These are phyloP conservation scores for Camponotus pennsylvanicus DNA, from an alignment of 1,140 invertebrate genomes.

Conservation along the genomic window DNA sequence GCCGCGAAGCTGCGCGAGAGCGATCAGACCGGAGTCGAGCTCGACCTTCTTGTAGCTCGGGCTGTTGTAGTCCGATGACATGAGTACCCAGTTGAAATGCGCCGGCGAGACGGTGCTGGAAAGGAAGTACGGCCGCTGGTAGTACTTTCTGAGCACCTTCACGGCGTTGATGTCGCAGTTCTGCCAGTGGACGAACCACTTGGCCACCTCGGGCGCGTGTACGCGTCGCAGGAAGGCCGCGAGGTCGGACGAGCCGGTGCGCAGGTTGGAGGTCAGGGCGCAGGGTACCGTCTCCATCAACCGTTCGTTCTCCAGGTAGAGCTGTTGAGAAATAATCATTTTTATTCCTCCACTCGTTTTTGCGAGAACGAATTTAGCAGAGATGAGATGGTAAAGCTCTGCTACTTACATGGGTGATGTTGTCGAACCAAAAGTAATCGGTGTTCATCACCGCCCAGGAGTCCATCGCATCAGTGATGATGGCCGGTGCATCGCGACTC, in stretches of 20 bases:
- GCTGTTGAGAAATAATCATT: conserved; percentile 69
- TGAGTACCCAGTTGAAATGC: conserved; percentile 93
- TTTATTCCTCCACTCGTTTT: not conserved
- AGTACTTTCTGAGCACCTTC: conserved; percentile 90
- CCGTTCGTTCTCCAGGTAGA: conserved; percentile 88
- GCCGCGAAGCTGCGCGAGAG: conserved; percentile 91
- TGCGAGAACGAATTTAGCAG: not conserved
- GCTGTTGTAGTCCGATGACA: conserved; percentile 92
- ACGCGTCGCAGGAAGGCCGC: conserved; percentile 89
- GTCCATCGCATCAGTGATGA: conserved; percentile 91
- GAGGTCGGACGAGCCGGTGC: conserved; percentile 89
- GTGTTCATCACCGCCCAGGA: conserved; percentile 89
- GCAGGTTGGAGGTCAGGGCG: conserved; percentile 90
- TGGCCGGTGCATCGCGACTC: conserved; percentile 90
- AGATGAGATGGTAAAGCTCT: not conserved
- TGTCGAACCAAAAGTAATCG: conserved; percentile 90
- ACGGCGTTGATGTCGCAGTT: conserved; percentile 93
- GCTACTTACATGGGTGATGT: conserved; percentile 88
- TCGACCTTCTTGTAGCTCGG: conserved; percentile 92
- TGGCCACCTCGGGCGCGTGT: conserved; percentile 89
- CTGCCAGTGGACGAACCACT: conserved; percentile 95
- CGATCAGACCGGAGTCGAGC: conserved; percentile 89
- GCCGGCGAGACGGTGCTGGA: conserved; percentile 91
- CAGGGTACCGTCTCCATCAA: conserved; percentile 90
- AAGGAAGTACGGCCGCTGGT: conserved; percentile 91